Conservation (phyloP, 2,888 invertebrate genomes). For the Apamea monoglypha region DNA sequence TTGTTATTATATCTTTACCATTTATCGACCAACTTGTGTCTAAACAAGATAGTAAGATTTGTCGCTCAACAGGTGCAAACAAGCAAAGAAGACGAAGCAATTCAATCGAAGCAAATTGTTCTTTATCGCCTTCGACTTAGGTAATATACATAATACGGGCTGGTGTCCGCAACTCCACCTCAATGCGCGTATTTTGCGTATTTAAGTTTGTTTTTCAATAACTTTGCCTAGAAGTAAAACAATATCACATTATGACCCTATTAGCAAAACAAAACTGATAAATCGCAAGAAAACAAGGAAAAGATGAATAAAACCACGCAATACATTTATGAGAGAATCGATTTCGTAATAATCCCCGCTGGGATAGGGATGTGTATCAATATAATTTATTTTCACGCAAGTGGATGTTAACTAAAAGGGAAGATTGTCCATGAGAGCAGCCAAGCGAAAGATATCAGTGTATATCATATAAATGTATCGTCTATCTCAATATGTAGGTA, state of each 20-base stretch:
- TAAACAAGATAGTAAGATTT: background rate
- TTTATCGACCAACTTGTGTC: background rate
- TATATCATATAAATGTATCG: constrained; percentile 29
- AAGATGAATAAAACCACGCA: constrained; percentile 36
- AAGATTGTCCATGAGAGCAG: constrained; percentile 35
- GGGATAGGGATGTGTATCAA: constrained; percentile 40
- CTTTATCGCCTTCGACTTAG: background rate
- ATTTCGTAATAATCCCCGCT: constrained; percentile 48
- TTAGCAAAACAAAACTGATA: constrained; percentile 13
- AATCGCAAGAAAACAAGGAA: constrained; percentile 37
- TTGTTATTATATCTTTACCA: background rate
- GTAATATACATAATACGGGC: no score
- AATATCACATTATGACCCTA: constrained; percentile 3
- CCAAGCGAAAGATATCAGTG: constrained; percentile 23
- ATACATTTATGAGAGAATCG: constrained; percentile 46
- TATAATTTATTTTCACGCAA: constrained; percentile 51
- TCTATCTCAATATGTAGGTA: background rate
- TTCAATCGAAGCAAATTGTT: background rate
- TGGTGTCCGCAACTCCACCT: no score
- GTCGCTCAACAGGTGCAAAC: background rate
- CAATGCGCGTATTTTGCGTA: no score
- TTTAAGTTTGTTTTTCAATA: background rate
- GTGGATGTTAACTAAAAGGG: constrained; percentile 32
- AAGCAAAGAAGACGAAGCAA: background rate
- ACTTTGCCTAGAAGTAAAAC: background rate